Evolutionary conservation across 2,797 vertebrate genomes (phyloP), one percentile per base, ranked within the genome.

Genomic region (Xenentodon cancila): DNA sequence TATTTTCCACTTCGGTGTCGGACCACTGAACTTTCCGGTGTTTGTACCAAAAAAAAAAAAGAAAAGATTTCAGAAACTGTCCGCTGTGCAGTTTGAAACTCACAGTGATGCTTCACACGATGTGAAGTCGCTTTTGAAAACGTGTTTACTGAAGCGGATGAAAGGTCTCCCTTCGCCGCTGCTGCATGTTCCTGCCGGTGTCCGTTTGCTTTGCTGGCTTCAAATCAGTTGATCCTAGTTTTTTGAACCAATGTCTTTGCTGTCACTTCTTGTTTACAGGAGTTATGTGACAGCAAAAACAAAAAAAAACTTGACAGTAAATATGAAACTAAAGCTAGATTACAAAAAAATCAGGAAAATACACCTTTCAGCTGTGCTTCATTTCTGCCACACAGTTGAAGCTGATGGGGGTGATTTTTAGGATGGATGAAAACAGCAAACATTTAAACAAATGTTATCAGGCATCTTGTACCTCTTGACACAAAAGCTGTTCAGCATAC

Each of bases 61-160:
- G 81, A 81, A 88, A 92, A 91, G 91, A 91, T 93, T 91, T 94
- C 90, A 89, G 92, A 91, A 95, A 94, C 90, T 91, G 91, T 92
- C 88, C 92, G 91, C 93, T 94, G 91, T 85, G 84, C 94, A 94
- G 92, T 95, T 94, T 94, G 92, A 92, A 93, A 95, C 95, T 94
- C 94, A 96, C 95, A 92, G 92, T 93, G 90, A 93, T 93, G 93
- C 95, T 84, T 57, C 68, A 72, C 67, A 42, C n/a, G 51, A 66
- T 57, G 62, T 68, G 70, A 78, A 78, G 54, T 85, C 74, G 74
- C 69, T 61, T 75, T 82, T 73, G 62, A 4, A 66, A 48, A 77
- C 52, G 61, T 57, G 68, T 76, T 79, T 62, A 62, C 68, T 71
- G 64, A 64, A 56, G 42, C 67, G 54, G 55, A 52, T n/a, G 45